phyloP scores from a whole-genome alignment of 64 coral and sea anemone genomes.

The Orbicella faveolata region DNA sequence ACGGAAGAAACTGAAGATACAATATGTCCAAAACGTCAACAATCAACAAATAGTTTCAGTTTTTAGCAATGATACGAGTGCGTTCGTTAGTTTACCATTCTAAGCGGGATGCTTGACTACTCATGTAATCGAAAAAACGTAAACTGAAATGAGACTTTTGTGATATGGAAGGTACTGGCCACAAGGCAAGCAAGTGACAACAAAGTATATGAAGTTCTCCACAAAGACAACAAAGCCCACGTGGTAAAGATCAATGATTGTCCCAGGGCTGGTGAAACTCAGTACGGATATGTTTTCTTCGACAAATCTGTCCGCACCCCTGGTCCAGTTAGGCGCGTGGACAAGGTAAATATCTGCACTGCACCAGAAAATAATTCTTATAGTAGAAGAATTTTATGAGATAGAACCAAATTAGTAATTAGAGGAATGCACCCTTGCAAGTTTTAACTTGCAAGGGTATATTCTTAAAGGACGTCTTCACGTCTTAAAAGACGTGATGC shows the following conservation, averaged over 20 bases:
- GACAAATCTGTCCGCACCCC: neutral
- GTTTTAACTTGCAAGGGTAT: too few species aligned
- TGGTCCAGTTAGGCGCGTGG: neutral
- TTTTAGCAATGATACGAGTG: too few species aligned
- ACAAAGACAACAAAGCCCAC: conserved; percentile 31
- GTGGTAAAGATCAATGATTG: conserved; percentile 12
- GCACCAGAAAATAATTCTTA: neutral
- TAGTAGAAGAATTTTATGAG: neutral
- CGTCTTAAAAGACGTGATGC: too few species aligned
- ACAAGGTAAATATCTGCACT: neutral
- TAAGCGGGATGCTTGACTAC: neutral
- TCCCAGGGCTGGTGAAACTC: neutral
- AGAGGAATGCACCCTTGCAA: too few species aligned
- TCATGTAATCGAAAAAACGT: neutral
- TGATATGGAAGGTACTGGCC: neutral
- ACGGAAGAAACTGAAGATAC: too few species aligned
- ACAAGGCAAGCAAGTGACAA: neutral
- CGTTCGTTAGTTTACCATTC: too few species aligned
- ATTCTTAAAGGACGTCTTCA: too few species aligned
- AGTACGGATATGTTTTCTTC: conserved; percentile 16
- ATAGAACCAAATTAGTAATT: neutral
- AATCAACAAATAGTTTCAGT: too few species aligned
- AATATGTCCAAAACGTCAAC: too few species aligned
- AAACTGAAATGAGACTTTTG: neutral
- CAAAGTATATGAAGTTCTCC: conserved; percentile 9